Percentiles rank a stretch among this genome's conserved stretches.
phyloP scores from a whole-genome alignment of 1,140 invertebrate species.

The Ditylenchus dipsaci region DNA sequence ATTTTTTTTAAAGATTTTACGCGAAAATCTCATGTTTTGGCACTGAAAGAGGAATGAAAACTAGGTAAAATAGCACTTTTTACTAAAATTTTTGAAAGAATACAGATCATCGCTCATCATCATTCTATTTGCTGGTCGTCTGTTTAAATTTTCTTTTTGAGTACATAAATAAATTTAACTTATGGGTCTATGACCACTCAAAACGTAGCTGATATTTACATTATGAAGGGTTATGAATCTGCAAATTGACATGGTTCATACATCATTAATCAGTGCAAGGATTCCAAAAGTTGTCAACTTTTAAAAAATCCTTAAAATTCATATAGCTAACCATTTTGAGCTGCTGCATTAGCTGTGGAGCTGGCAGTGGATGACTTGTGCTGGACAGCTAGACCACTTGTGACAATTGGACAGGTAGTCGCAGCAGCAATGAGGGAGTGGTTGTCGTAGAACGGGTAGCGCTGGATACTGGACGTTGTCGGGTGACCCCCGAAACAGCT shows the following conservation, averaged over 20 bases:
- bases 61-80: too few species aligned
- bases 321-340: not conserved
- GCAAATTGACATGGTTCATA: too few species aligned
- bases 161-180: not conserved
- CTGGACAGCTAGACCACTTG: not conserved
- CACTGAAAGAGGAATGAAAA: too few species aligned
- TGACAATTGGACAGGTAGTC: not conserved
- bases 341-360: not conserved
- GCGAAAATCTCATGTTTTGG: too few species aligned
- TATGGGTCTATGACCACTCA: too few species aligned
- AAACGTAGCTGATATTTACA: too few species aligned
- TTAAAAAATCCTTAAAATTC: not conserved
- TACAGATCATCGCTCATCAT: too few species aligned
- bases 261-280: not conserved
- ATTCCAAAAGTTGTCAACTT: not conserved
- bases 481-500: not conserved
- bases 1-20: too few species aligned
- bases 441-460: conserved; percentile 1
- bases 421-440: not conserved
- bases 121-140: too few species aligned
- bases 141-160: not conserved
- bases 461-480: not conserved
- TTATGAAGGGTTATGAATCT: too few species aligned
- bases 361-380: not conserved
- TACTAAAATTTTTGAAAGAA: too few species aligned